These are phyloP conservation scores for Nebria brevicollis DNA, from an alignment of 2,888 invertebrate genomes.

Conservation along the genomic window DNA sequence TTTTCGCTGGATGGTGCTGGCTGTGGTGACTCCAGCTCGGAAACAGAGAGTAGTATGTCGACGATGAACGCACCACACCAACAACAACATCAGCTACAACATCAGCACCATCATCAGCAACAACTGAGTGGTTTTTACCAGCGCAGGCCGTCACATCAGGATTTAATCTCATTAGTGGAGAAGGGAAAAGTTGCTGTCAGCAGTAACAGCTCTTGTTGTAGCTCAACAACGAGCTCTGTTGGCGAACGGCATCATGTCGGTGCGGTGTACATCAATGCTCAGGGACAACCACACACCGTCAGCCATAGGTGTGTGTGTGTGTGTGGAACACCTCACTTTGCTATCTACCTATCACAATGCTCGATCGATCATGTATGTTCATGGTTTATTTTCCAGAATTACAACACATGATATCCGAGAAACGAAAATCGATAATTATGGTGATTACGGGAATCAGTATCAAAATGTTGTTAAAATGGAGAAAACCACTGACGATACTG, in stretches of 20 bases:
- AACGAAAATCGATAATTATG: slow-evolving; percentile 72
- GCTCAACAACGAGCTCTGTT: slow-evolving; percentile 68
- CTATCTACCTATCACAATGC: neutral
- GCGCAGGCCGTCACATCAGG: slow-evolving; percentile 56
- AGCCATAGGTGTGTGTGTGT: slow-evolving; percentile 33
- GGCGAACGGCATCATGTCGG: slow-evolving; percentile 55
- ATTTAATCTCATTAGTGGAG: slow-evolving; percentile 66
- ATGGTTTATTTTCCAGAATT: slow-evolving; percentile 24
- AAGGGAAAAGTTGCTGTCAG: slow-evolving; percentile 65
- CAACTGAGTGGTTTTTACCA: slow-evolving; percentile 50
- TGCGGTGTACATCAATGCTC: slow-evolving; percentile 30
- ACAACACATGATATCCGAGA: slow-evolving; percentile 64
- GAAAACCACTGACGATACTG: slow-evolving; percentile 56
- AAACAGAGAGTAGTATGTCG: slow-evolving; percentile 73
- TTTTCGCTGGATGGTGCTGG: slow-evolving; percentile 32
- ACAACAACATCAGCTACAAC: slow-evolving; percentile 62
- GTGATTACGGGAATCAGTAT: slow-evolving; percentile 51
- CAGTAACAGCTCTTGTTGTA: slow-evolving; percentile 64
- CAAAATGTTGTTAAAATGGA: slow-evolving; percentile 55
- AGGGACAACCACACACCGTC: slow-evolving; percentile 40
- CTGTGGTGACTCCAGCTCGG: slow-evolving; percentile 72
- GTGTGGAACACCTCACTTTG: neutral
- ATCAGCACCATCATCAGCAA: slow-evolving; percentile 55
- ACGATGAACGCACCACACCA: slow-evolving; percentile 59
- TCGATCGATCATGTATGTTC: neutral